Percentiles rank a stretch among this genome's conserved stretches.
Conservation (phyloP, 2,888 invertebrate species). For the Mechanitis mazaeus region DNA sequence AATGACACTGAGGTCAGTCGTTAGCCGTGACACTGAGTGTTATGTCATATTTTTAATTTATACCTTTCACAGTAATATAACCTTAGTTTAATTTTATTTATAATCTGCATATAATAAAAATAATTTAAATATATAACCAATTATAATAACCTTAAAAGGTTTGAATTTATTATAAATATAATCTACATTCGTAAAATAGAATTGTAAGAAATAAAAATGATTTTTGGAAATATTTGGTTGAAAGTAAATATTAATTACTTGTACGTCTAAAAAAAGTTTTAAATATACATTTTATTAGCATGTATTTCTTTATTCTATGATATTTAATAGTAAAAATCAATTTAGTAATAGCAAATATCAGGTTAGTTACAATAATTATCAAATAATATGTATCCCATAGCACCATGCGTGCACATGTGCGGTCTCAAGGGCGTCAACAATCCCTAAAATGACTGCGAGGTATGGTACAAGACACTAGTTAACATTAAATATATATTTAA, state of each 20-base stretch:
- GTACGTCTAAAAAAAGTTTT: no score
- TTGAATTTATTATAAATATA: no score
- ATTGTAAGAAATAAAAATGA: no score
- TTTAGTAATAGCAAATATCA: neutral
- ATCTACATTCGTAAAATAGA: no score
- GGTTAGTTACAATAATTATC: slow-evolving; percentile 1
- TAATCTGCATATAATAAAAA: neutral
- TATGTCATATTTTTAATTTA: slow-evolving; percentile 33
- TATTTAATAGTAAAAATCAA: no score
- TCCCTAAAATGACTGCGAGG: slow-evolving; percentile 46
- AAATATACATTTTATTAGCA: no score
- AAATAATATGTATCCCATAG: slow-evolving; percentile 8
- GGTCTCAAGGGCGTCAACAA: slow-evolving; percentile 72
- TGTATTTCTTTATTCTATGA: no score
- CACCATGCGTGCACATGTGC: slow-evolving; percentile 40
- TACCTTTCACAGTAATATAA: slow-evolving; percentile 16
- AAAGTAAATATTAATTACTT: no score
- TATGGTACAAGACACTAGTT: slow-evolving; percentile 29
- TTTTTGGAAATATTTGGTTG: no score
- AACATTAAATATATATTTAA: neutral
- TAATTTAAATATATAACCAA: no score
- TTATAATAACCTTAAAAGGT: no score
- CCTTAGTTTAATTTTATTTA: neutral
- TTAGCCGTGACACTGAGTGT: slow-evolving; percentile 36
- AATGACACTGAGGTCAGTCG: slow-evolving; percentile 27